Percentiles rank a stretch among this genome's conserved stretches.
These are phyloP conservation scores for Etheostoma cragini DNA, from an alignment of 2,113 vertebrate genomes.

Conservation along the genomic window DNA sequence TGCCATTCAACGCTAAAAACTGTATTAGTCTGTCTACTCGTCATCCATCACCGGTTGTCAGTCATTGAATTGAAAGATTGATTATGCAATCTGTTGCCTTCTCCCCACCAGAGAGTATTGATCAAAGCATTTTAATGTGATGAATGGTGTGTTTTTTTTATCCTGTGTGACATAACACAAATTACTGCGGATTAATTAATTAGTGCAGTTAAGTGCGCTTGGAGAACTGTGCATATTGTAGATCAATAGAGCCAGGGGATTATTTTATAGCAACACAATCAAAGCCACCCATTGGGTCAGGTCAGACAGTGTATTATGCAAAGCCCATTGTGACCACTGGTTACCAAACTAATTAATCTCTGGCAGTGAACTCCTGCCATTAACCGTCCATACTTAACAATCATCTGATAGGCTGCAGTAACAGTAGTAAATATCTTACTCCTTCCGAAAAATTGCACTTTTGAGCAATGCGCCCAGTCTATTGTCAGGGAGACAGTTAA, in stretches of 20 bases:
- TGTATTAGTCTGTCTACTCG: background rate
- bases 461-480: background rate
- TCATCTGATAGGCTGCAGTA: slow-evolving; percentile 9
- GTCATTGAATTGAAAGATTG: slow-evolving; percentile 49
- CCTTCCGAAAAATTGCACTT: background rate
- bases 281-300: slow-evolving; percentile 30
- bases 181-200: slow-evolving; percentile 51
- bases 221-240: background rate
- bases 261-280: slow-evolving; percentile 27
- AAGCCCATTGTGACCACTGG: slow-evolving; percentile 26
- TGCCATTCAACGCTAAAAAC: slow-evolving; percentile 17
- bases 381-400: background rate
- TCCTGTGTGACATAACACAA: slow-evolving; percentile 41
- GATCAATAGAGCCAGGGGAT: background rate
- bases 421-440: slow-evolving; percentile 3
- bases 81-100: slow-evolving; percentile 42
- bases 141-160: slow-evolving; percentile 25
- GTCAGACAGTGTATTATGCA: slow-evolving; percentile 25
- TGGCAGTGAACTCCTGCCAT: slow-evolving; percentile 21
- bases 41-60: slow-evolving; percentile 57
- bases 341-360: slow-evolving; percentile 47
- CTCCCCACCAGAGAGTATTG: slow-evolving; percentile 40
- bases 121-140: slow-evolving; percentile 53
- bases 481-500: background rate
- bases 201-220: background rate